Conservation (phyloP, 2,888 invertebrate genomes). For the Andrena trimmerana region DNA sequence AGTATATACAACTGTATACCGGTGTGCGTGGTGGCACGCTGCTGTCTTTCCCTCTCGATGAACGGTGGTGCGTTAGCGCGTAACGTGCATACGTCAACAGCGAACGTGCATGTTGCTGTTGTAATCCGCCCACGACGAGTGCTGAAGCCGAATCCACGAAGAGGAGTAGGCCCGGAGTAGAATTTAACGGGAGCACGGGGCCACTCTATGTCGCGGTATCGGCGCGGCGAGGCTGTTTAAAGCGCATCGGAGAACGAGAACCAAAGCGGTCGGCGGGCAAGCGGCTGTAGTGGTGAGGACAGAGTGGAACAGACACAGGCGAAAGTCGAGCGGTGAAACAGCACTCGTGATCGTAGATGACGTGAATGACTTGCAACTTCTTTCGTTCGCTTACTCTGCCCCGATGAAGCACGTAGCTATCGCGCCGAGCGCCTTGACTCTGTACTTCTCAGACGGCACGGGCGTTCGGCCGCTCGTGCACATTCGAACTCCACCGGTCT, state of each 20-base stretch:
- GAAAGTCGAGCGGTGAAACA: conserved; percentile 70
- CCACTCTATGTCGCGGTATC: background rate
- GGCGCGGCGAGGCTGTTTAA: background rate
- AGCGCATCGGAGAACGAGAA: background rate
- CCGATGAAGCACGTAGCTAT: conserved; percentile 48
- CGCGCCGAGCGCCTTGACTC: conserved; percentile 21
- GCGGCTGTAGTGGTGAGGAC: background rate
- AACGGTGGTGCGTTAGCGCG: conserved; percentile 1
- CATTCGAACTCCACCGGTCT: conserved; percentile 23
- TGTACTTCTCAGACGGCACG: conserved; percentile 17
- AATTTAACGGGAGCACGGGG: background rate
- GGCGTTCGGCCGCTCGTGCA: background rate
- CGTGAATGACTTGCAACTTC: conserved; percentile 74
- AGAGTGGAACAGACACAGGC: conserved; percentile 44
- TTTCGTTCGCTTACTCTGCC: conserved; percentile 34
- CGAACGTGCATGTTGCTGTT: background rate
- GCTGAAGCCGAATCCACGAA: too few relatives aligned
- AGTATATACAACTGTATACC: background rate
- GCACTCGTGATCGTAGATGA: conserved; percentile 76
- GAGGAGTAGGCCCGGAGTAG: too few relatives aligned
- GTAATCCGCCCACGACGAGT: background rate
- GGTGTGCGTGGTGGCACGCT: background rate
- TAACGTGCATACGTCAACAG: background rate
- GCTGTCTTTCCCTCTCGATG: background rate
- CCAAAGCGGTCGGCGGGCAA: background rate